Percentiles rank a stretch among this genome's conserved stretches.
Evolutionary conservation across 2,797 vertebrate species (phyloP).

Genomic region (Neostethus bicornis): DNA sequence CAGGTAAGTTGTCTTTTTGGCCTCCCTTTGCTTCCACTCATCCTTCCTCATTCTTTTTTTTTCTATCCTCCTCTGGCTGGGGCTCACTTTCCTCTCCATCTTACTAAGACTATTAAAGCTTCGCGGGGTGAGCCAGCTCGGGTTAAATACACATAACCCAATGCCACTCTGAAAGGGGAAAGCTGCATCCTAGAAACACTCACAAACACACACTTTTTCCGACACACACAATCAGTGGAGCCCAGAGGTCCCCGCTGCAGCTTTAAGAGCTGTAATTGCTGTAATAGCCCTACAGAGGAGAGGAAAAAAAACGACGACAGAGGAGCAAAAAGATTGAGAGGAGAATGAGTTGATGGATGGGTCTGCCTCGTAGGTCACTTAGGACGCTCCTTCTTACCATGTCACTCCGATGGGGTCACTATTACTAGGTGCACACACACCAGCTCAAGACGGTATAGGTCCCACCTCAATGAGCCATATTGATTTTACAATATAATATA

Average conservation of each 20-base stretch:
- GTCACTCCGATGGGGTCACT: slow-evolving; percentile 54
- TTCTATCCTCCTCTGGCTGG: slow-evolving; percentile 31
- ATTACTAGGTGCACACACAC: slow-evolving; percentile 51
- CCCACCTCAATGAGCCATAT: slow-evolving; percentile 69
- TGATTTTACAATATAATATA: slow-evolving; percentile 81
- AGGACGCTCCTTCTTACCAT: slow-evolving; percentile 43
- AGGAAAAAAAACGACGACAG: slow-evolving; percentile 50
- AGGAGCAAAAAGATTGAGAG: slow-evolving; percentile 45
- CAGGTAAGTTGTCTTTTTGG: slow-evolving; percentile 8
- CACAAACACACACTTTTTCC: slow-evolving; percentile 19
- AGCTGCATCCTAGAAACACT: slow-evolving; percentile 20
- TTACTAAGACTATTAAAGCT: slow-evolving; percentile 44
- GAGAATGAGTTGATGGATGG: slow-evolving; percentile 71
- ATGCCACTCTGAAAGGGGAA: slow-evolving; percentile 13
- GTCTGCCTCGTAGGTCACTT: slow-evolving; percentile 68
- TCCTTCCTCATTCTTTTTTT: slow-evolving; percentile 19
- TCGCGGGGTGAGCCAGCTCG: slow-evolving; percentile 26
- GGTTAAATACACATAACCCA: slow-evolving; percentile 68
- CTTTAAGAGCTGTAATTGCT: slow-evolving; percentile 66
- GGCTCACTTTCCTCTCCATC: slow-evolving; percentile 27
- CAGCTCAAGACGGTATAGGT: slow-evolving; percentile 42
- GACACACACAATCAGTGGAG: slow-evolving; percentile 24
- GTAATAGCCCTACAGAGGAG: slow-evolving; percentile 49
- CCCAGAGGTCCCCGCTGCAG: slow-evolving; percentile 37
- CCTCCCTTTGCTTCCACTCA: slow-evolving; percentile 22